Conservation (phyloP, 2,888 invertebrate species). For the Synergus itoensis region DNA sequence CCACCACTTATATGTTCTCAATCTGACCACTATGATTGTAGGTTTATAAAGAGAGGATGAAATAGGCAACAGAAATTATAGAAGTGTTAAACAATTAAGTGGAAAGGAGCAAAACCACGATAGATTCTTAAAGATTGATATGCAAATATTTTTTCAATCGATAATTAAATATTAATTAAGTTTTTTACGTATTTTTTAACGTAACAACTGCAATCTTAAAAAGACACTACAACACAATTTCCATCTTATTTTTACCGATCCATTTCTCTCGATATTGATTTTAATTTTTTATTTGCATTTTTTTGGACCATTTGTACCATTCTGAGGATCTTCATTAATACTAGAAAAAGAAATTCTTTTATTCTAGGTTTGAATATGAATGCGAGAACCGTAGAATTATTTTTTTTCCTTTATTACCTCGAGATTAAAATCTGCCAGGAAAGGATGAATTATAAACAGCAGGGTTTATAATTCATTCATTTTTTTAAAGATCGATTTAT, state of each 20-base stretch:
- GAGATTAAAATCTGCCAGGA: slow-evolving; percentile 21
- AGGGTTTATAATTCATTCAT: background rate
- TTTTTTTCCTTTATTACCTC: background rate
- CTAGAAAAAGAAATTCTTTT: background rate
- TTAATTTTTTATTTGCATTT: background rate
- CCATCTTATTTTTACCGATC: slow-evolving; percentile 1
- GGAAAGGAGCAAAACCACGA: background rate
- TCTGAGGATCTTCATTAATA: background rate
- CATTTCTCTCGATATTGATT: background rate
- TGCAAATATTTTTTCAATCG: background rate
- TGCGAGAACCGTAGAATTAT: slow-evolving; percentile 5
- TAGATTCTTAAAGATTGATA: background rate
- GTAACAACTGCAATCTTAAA: background rate
- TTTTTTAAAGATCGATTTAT: background rate
- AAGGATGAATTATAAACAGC: background rate
- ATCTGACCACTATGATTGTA: background rate
- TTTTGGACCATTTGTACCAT: background rate
- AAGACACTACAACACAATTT: background rate
- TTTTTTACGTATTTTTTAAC: too few relatives aligned
- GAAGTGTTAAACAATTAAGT: background rate
- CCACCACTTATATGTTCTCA: background rate
- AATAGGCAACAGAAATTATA: background rate
- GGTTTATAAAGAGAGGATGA: background rate
- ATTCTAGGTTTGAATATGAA: slow-evolving; percentile 2
- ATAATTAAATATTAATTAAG: too few relatives aligned